Evolutionary conservation across 1,140 invertebrate species (phyloP).

Genomic region (Platorchestia sp.): DNA sequence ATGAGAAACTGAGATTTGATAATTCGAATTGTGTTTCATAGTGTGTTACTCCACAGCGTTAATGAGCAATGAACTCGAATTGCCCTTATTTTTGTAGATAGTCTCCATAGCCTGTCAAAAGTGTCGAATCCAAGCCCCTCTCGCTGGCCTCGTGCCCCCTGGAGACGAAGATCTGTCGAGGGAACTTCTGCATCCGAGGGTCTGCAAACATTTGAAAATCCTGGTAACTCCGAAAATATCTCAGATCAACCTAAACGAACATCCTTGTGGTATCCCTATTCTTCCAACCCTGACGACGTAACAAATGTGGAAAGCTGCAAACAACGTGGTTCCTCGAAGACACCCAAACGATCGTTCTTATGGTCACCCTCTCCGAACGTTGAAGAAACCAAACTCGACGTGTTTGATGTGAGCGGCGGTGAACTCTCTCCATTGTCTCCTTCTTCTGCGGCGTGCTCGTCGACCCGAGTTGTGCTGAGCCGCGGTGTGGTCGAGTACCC

Average conservation of each 20-base stretch:
- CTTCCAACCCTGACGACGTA: background rate
- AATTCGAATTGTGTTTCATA: background rate
- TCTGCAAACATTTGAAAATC: background rate
- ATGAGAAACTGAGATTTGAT: background rate
- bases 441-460: slow-evolving; percentile 1
- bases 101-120: slow-evolving; percentile 11
- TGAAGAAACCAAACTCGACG: slow-evolving; percentile 15
- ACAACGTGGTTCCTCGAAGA: background rate
- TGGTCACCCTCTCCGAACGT: slow-evolving; percentile 11
- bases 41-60: background rate
- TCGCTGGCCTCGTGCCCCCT: slow-evolving; percentile 38
- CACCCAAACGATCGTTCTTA: background rate
- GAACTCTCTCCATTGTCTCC: background rate
- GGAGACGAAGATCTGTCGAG: slow-evolving; percentile 28
- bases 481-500: slow-evolving; percentile 33
- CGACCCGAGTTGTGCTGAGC: slow-evolving; percentile 21
- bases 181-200: slow-evolving; percentile 7
- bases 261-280: background rate
- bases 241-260: background rate
- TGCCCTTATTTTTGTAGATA: background rate
- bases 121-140: slow-evolving; percentile 29
- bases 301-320: background rate
- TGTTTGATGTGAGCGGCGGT: background rate
- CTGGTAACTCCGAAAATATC: background rate
- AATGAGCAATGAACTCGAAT: background rate